Conservation (phyloP, 1,140 invertebrate genomes). For the Callitettix versicolor region DNA sequence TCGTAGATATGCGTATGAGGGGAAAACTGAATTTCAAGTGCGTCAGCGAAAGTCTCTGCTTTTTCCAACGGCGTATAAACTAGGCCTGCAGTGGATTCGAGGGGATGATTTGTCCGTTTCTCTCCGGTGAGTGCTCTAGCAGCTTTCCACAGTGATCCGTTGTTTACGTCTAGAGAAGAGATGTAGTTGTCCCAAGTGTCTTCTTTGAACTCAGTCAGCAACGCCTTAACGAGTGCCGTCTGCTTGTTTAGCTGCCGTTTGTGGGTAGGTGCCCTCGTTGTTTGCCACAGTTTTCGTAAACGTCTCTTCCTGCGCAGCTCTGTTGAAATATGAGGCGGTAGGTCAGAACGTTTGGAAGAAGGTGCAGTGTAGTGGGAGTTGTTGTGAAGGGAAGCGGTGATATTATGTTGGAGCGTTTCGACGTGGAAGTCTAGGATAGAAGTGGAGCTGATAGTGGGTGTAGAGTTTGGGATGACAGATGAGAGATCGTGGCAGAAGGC, state of each 20-base stretch:
- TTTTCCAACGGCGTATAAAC: neutral
- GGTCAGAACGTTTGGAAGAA: neutral
- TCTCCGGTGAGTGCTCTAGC: neutral
- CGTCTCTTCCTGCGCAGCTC: neutral
- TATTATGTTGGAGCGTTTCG: neutral
- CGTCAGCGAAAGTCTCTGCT: neutral
- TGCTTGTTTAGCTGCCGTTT: neutral
- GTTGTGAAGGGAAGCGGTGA: neutral
- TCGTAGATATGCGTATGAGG: neutral
- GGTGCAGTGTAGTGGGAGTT: neutral
- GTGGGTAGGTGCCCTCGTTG: neutral
- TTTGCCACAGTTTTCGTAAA: neutral
- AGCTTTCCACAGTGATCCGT: neutral
- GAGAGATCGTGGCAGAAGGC: neutral
- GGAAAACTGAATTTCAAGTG: neutral
- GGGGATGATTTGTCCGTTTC: neutral
- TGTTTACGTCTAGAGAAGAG: neutral
- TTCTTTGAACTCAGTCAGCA: neutral
- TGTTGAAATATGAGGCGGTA: neutral
- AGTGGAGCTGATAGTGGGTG: neutral
- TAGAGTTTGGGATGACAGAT: neutral
- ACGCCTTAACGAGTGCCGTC: neutral
- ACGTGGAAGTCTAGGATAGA: neutral
- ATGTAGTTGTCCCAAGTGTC: neutral
- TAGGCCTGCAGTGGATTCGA: neutral